Evolutionary conservation across 2,888 invertebrate species (phyloP).

Genomic region (Slavum lentiscoides): DNA sequence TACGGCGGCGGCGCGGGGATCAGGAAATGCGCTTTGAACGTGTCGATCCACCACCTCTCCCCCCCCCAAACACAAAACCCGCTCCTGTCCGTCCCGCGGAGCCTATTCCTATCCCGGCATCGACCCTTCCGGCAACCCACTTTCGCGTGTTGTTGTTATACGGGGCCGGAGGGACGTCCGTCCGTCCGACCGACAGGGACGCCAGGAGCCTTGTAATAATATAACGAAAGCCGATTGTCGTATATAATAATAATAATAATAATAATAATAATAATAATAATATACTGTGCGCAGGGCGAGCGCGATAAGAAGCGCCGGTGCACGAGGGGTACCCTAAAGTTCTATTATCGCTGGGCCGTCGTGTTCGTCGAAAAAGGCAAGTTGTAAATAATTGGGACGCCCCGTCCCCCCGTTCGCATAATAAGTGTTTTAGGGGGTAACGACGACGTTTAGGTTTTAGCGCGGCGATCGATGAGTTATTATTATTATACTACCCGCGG

Average conservation of each 20-base stretch:
- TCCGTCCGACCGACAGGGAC: neutral
- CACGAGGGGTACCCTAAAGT: conserved; percentile 6
- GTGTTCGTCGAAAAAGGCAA: conserved; percentile 8
- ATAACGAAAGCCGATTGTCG: conserved; percentile 39
- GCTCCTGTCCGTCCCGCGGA: neutral
- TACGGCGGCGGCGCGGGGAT: conserved; percentile 3
- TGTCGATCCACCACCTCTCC: no score
- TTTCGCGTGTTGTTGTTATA: no score
- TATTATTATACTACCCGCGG: neutral
- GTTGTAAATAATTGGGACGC: conserved; percentile 16
- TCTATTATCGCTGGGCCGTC: conserved; percentile 12
- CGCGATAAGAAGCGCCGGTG: conserved; percentile 18
- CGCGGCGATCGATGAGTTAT: neutral
- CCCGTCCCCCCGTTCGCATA: neutral
- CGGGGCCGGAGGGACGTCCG: neutral
- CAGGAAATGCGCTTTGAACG: conserved; percentile 41
- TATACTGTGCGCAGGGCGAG: neutral
- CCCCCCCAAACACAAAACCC: no score
- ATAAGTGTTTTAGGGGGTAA: neutral
- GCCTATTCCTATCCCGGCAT: neutral
- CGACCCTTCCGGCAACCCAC: neutral
- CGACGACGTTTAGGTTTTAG: neutral
- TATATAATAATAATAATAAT: no score
- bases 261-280: neutral
- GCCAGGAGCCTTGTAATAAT: neutral